phyloP scores from a whole-genome alignment of 2,797 vertebrate species.

The Propithecus deckenii region DNA sequence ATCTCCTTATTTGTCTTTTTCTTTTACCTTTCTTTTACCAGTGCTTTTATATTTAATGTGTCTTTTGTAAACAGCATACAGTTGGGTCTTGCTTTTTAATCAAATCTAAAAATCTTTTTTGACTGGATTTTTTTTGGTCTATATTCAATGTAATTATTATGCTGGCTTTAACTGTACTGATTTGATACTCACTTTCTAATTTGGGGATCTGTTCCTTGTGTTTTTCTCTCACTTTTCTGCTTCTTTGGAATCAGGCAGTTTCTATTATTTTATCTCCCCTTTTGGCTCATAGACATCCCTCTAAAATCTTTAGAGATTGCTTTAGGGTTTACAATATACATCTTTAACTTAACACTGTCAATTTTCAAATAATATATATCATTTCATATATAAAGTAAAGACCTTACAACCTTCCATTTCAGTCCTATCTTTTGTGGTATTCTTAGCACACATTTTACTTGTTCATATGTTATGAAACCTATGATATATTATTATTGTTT shows the following conservation, averaged over 20 bases:
- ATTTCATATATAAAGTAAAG: not conserved
- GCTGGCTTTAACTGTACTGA: not conserved
- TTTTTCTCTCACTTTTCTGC: not conserved
- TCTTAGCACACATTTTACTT: not conserved
- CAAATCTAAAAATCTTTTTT: not conserved
- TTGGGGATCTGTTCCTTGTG: not conserved
- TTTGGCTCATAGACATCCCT: not conserved
- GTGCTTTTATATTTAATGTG: not conserved
- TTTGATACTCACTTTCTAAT: not conserved
- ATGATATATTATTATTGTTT: not conserved
- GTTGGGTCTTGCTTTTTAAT: not conserved
- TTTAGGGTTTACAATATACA: not conserved
- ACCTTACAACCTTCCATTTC: not conserved
- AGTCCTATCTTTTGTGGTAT: not conserved
- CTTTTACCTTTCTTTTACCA: too few species aligned
- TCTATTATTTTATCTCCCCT: not conserved
- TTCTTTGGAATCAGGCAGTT: not conserved
- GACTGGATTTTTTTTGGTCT: not conserved
- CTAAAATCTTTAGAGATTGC: not conserved
- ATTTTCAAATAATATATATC: not conserved
- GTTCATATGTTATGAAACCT: not conserved
- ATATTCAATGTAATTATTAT: not conserved
- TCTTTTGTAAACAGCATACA: not conserved
- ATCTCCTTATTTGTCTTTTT: not conserved
- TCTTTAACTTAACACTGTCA: not conserved